Conservation (phyloP, 2,888 invertebrate species). For the Trachelus troglodyta region DNA sequence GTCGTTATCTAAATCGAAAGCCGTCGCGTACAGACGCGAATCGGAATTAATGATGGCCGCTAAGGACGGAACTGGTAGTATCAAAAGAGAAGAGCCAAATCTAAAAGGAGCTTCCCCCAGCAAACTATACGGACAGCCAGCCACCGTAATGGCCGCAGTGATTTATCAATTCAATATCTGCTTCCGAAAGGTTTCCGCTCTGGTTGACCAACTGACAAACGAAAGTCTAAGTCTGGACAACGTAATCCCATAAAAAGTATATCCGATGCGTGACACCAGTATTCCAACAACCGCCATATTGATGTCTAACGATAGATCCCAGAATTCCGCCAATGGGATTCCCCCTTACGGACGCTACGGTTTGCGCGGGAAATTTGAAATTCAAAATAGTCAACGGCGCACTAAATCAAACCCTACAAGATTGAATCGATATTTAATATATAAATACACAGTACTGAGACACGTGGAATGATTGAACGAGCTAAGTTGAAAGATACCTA, state of each 20-base stretch:
- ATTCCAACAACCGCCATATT: no score
- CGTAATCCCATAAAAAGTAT: no score
- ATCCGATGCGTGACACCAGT: no score
- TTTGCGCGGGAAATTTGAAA: no score
- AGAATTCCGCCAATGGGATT: no score
- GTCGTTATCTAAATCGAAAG: conserved; percentile 12
- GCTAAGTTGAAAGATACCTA: not conserved
- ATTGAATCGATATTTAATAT: no score
- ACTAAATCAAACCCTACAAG: no score
- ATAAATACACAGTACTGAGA: no score
- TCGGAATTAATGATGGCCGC: not conserved
- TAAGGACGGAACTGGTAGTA: not conserved
- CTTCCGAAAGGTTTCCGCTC: not conserved
- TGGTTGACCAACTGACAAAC: not conserved
- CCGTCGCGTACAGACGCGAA: conserved; percentile 21
- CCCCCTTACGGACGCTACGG: no score
- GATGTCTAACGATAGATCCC: no score
- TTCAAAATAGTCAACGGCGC: no score
- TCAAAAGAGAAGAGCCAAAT: not conserved
- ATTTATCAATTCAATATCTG: conserved; percentile 5
- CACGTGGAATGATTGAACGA: no score
- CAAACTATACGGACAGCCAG: not conserved
- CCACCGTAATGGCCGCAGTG: not conserved
- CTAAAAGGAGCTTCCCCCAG: not conserved
- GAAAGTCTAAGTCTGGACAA: not conserved